Evolutionary conservation across 2,888 invertebrate genomes (phyloP), one percentile per base, ranked within the genome.

Genomic region (Pseudoips prasinana): DNA sequence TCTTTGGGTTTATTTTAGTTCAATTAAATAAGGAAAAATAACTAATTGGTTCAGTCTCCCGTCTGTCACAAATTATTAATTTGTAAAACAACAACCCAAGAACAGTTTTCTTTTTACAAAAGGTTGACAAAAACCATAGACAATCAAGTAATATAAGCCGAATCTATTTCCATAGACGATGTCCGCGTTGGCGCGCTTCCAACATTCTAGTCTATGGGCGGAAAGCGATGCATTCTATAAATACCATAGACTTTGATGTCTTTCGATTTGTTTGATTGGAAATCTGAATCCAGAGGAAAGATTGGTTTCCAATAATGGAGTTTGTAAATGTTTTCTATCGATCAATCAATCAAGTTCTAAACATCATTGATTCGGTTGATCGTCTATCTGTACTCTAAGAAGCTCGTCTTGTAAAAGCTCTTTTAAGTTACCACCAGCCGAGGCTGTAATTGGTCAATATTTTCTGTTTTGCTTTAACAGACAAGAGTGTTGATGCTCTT

Each of bases 171-270:
- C 46, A 57, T 33, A 46, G 50, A 38, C 46, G 57, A 57, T 54
- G 57, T 57, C 57, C 57, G 57, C 52, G 52, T 57, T 57, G 57
- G 64, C 64, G 14, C 28, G 8, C 11, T 10, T 44, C 64, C 63
- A 59, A 57, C 50, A 58, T 65, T 60, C 61, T 61, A 44, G 63
- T 58, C 62, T 58, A 52, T 46, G 51, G 57, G 57, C 65, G 70
- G 69, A 60, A 70, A 67, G 50, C 58, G 57, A 54, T 59, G 58
- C 48, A 49, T 58, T 58, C 63, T 65, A 63, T 57, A 68, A 59
- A 69, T 67, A 69, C 46, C 55, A 58, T 47, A 58, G 41, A 67
- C 63, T 68, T 71, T 71, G 68, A 70, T 69, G 69, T 64, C 44
- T 53, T 53, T 63, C 57, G 54, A 66, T 64, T 39, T 46, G 48